Base-by-base conservation (phyloP, 1,140 invertebrate species). In the Leptinotarsa texana region DNA sequence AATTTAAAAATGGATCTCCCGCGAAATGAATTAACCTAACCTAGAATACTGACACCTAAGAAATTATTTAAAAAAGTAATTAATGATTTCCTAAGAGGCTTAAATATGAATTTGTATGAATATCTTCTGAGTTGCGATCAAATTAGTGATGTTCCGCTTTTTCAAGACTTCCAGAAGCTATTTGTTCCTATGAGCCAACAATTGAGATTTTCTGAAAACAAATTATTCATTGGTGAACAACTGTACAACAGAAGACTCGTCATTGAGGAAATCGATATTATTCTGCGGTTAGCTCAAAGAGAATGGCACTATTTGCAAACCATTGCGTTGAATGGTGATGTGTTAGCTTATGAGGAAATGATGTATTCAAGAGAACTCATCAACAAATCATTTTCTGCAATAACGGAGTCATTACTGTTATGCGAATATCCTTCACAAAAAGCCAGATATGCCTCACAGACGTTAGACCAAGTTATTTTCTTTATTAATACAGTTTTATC, bases 261-360 rank as follows among this genome's bases (percentile, higher is more conserved):
- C 24, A 72, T 80, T n/a, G 75, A 82, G 76, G 80, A 83, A 72
- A 72, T 77, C 17, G 70, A 77, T 33, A 21, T 75, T 47, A 21
- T 81, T 18, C 66, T 78, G 13, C 72, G 75, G n/a, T 63, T 75
- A 24, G 65, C 78, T 5, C 74, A 75, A 72, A 81, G 76, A 63
- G 72, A 79, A 63, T 82, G 81, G 80, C 74, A 71, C 68, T 74
- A 70, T 11, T n/a, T 81, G n/a, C 81, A 83, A 77, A 75, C 79
- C 71, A 49, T 80, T 13, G 69, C 79, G 13, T 67, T 82, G 17
- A 70, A 75, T n/a, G 77, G 78, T 49, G 70, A 62, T 21, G 62
- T 69, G 24, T 49, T 75, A 42, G 11, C 74, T 11, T 51, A 71
- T 21, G 49, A 65, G 13, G 78, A 79, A 21, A 13, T 77, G 6